These are phyloP conservation scores for Thomomys bottae DNA, from an alignment of 2,113 vertebrate species.

Conservation along the genomic window DNA sequence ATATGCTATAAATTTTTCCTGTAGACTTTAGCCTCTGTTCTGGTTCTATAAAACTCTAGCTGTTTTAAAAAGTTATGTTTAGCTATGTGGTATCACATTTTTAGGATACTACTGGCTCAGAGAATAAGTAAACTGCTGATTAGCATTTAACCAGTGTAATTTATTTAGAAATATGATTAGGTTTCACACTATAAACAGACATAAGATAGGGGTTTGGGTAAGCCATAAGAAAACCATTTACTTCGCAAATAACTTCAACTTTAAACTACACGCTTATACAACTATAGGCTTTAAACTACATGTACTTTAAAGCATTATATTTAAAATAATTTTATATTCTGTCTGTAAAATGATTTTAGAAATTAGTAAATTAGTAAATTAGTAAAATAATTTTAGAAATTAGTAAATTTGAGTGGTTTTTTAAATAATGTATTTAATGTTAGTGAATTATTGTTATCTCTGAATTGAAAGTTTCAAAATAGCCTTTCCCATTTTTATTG, in stretches of 20 bases:
- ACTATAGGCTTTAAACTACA: background rate
- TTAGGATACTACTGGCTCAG: background rate
- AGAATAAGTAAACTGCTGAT: background rate
- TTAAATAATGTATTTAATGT: background rate
- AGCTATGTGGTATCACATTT: background rate
- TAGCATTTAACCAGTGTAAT: background rate
- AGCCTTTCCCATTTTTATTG: background rate
- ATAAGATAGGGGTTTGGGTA: background rate
- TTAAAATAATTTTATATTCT: background rate
- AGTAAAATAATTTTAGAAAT: too few relatives aligned
- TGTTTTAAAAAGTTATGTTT: slow-evolving; percentile 9
- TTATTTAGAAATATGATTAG: background rate
- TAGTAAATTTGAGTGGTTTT: slow-evolving; percentile 14
- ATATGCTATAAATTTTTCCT: background rate
- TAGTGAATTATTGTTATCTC: slow-evolving; percentile 7
- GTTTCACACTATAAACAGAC: background rate
- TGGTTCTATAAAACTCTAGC: slow-evolving; percentile 7
- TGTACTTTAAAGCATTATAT: background rate
- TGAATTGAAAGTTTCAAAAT: slow-evolving; percentile 8
- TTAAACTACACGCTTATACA: background rate
- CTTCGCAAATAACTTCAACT: slow-evolving; percentile 26
- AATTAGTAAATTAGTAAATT: background rate
- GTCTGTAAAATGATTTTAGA: background rate
- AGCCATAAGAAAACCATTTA: background rate
- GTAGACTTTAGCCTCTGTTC: background rate